These are phyloP conservation scores for Drosophila crucigera DNA, from an alignment of 2,888 invertebrate species.

Conservation along the genomic window DNA sequence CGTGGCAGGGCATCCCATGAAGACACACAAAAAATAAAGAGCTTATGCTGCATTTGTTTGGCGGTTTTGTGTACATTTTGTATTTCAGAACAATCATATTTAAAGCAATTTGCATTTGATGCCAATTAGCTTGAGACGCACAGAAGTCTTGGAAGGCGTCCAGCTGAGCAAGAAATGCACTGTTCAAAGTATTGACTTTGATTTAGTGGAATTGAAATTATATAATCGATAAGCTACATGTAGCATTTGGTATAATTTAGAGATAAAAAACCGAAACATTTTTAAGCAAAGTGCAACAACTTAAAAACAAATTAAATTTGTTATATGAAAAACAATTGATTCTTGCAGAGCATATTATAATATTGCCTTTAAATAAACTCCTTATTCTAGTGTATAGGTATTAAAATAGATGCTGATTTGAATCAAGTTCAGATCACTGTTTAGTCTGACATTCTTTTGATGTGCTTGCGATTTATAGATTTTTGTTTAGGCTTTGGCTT, in stretches of 20 bases:
- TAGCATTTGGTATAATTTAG: neutral
- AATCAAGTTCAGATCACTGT: neutral
- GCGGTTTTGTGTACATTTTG: conserved; percentile 56
- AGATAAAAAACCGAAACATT: neutral
- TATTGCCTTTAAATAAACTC: neutral
- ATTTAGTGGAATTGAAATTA: neutral
- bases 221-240: neutral
- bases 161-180: conserved; percentile 11
- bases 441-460: rapidly evolving
- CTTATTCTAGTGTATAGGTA: neutral
- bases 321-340: neutral
- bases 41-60: conserved; percentile 74
- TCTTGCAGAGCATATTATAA: neutral
- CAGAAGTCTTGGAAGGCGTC: neutral
- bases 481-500: neutral
- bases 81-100: conserved; percentile 22
- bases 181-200: neutral
- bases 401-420: neutral
- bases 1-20: conserved; percentile 20
- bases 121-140: conserved; percentile 25
- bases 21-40: conserved; percentile 32
- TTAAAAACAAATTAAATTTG: too few species aligned
- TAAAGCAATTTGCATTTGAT: conserved; percentile 14
- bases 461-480: neutral
- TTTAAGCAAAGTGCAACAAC: neutral